These are phyloP conservation scores for Heliocidaris tuberculata DNA, from an alignment of 35 echinoderm and acorn worm species.

Conservation along the genomic window DNA sequence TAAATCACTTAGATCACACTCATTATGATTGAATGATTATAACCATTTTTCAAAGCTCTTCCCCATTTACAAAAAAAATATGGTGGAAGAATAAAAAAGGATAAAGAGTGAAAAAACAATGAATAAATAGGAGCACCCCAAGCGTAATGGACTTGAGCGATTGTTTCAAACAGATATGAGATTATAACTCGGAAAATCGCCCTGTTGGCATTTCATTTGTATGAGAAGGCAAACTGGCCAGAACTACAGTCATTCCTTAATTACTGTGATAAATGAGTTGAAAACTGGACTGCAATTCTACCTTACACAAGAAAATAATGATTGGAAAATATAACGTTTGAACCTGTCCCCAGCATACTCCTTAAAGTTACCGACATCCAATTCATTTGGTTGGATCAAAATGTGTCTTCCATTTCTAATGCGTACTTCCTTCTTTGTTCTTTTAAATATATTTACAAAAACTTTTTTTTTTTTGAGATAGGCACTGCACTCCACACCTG, in stretches of 20 bases:
- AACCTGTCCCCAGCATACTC: not conserved
- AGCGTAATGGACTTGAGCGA: not conserved
- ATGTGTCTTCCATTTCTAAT: not conserved
- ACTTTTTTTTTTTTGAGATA: conserved; percentile 15
- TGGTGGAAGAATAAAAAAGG: not conserved
- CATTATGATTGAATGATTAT: not conserved
- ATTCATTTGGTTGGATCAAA: not conserved
- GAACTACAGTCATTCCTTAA: not conserved
- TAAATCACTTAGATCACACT: not conserved
- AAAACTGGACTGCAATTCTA: conserved; percentile 3
- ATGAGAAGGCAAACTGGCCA: not conserved
- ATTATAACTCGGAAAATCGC: not conserved
- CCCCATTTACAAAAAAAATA: not conserved
- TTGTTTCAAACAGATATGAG: not conserved
- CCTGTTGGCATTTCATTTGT: not conserved
- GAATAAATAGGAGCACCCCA: not conserved
- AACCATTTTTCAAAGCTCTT: not conserved
- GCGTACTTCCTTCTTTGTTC: conserved; percentile 1
- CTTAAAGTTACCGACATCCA: not conserved
- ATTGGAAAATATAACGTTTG: not conserved
- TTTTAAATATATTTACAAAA: conserved; percentile 48
- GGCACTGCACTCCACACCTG: conserved; percentile 43
- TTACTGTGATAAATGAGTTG: not conserved
- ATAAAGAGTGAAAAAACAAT: not conserved
- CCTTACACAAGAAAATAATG: not conserved